Evolutionary conservation across 2,113 vertebrate species (phyloP), one percentile per base, ranked within the genome.

Genomic region (Noturus placidus): DNA sequence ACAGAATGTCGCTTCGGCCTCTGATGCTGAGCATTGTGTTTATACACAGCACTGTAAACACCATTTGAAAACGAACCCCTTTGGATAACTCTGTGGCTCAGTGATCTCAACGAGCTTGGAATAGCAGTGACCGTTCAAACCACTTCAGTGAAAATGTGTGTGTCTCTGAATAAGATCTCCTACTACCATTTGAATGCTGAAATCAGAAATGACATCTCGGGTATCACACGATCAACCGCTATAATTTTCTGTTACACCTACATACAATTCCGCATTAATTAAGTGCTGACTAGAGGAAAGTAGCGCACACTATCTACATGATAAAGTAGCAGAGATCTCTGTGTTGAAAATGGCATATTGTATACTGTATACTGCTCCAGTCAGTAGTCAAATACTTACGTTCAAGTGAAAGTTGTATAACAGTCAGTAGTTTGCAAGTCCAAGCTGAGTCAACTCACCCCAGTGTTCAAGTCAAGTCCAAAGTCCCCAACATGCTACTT

Each of bases 21-120:
- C 67, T 69, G 27, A 9, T 72, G 59, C 52, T 86, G 57, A 87
- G 86, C 78, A 90, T 91, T 84, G 88, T 92, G 92, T 94, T 92
- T 92, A 92, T 91, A 93, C 88, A 92, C 85, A 89, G 89, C 65
- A 87, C n/a, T 0, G 86, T 59, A 86, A 79, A 87, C 84, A 87
- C 79, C 35, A 89, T 93, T 91, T 85, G 90, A 92, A 93, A 94
- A 94, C 92, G 57, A 94, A 91, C 92, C 91, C 94, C 93, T 67
- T 25, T 89, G 94, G 91, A 90, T 86, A 83, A 91, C 93, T 90
- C 67, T 4, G 59, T 88, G 80, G 27, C 72, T 63, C 88, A 61
- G 61, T 82, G 87, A 90, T 89, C 91, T 92, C 86, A 78, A 65
- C 65, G 54, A 86, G 91, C 84, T 83, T 76, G 65, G n/a, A 56